phyloP scores from a whole-genome alignment of 2,888 invertebrate species.

The Hydroisotoma schaefferi region DNA sequence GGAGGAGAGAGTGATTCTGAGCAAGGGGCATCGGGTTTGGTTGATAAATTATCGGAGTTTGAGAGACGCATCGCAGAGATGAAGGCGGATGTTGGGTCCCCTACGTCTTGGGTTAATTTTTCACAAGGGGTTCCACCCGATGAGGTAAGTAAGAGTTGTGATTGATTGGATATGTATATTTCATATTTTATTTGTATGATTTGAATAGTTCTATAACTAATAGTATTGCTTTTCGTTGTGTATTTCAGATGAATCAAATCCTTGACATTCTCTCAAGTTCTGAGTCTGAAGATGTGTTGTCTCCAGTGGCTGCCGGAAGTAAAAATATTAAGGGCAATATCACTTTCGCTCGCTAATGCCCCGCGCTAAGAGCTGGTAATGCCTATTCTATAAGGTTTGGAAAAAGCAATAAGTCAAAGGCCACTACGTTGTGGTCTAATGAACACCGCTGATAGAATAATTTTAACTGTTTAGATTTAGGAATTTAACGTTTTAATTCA shows the following conservation, averaged over 20 bases:
- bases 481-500: too few relatives aligned
- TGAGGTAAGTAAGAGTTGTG: conserved; percentile 31
- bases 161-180: neutral
- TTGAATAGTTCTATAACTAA: neutral
- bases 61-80: conserved; percentile 7
- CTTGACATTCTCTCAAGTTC: conserved; percentile 48
- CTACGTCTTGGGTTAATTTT: conserved; percentile 45
- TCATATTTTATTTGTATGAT: neutral
- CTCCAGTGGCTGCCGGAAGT: too few relatives aligned
- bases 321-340: too few relatives aligned
- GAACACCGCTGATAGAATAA: too few relatives aligned
- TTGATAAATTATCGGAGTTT: neutral
- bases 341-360: too few relatives aligned
- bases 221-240: conserved; percentile 3
- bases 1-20: conserved; percentile 19
- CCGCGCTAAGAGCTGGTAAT: too few relatives aligned
- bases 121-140: conserved; percentile 42
- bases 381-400: too few relatives aligned
- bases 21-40: conserved; percentile 13
- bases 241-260: conserved; percentile 44
- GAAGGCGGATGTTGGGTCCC: conserved; percentile 30
- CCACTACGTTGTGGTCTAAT: too few relatives aligned
- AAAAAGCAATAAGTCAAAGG: too few relatives aligned
- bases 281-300: conserved; percentile 47
- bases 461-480: too few relatives aligned